Base-by-base conservation (phyloP, 2,113 vertebrate species). In the Colaptes auratus region DNA sequence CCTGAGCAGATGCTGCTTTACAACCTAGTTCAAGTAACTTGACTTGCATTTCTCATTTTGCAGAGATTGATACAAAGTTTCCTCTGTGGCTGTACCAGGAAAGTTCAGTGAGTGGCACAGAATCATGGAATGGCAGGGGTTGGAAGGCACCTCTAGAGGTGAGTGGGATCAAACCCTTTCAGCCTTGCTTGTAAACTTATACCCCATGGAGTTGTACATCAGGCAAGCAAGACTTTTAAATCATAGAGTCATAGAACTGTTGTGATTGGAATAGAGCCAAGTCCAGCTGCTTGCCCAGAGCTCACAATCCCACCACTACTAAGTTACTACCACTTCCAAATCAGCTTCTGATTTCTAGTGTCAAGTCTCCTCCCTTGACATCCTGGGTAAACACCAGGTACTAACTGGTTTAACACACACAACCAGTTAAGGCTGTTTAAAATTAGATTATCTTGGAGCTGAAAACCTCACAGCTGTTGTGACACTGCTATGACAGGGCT, bases 381-480 rank as follows among this genome's bases (percentile, higher is more conserved):
- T 25, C 20, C 31, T 70, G 58, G 42, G 33, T 39, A 80, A 90
- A 58, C 65, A 58, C 4, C 42, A 74, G 63, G 55, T 75, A 18
- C 53, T 35, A 69, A 30, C 77, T 76, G 50, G 63, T 46, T 50
- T 82, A 52, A 71, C n/a, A 1, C 1, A 71, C n/a, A 1, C 1
- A 24, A 30, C 56, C n/a, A 33, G 21, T 67, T 67, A 70, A 75
- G 67, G 74, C 48, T 58, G 16, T 67, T 56, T 75, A 56, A 89
- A 86, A 58, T 75, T 82, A 69, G 76, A 23, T 94, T 52, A 35
- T n/a, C 35, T 42, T 31, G 55, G 80, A 82, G 56, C 48, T 83
- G 65, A 35, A 64, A 20, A 60, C 7, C 69, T 64, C 74, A 25
- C 27, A 24, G 67, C n/a, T 44, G 42, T 3, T 0, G 0, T 63